Percentiles rank a stretch among this genome's conserved stretches.
phyloP scores from a whole-genome alignment of 2,797 vertebrate species.

The Ptychadena robeensis region DNA sequence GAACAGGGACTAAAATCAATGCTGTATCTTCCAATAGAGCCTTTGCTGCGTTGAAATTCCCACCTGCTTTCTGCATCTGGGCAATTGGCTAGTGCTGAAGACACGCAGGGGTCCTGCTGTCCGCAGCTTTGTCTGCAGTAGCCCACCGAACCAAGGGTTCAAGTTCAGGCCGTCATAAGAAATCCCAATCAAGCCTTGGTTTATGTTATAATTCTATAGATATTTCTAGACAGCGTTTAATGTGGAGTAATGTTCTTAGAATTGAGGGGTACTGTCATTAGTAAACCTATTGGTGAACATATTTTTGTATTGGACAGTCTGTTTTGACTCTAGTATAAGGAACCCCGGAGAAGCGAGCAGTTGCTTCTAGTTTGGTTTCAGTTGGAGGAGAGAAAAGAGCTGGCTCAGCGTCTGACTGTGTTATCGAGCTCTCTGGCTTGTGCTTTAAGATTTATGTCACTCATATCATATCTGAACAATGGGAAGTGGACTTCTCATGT shows the following conservation, averaged over 20 bases:
- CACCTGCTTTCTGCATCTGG: slow-evolving; percentile 72
- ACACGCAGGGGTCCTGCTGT: slow-evolving; percentile 66
- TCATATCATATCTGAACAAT: slow-evolving; percentile 26
- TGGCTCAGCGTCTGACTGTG: slow-evolving; percentile 53
- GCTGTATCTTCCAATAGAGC: slow-evolving; percentile 70
- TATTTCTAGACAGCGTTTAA: neutral
- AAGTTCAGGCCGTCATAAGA: neutral
- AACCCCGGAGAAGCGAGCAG: slow-evolving; percentile 21
- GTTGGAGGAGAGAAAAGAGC: slow-evolving; percentile 36
- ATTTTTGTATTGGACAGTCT: neutral
- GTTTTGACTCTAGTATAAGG: neutral
- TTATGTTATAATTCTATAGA: neutral
- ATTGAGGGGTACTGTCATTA: neutral
- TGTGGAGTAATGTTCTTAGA: neutral
- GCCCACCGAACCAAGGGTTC: neutral
- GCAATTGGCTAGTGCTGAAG: slow-evolving; percentile 72
- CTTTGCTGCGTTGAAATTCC: slow-evolving; percentile 71
- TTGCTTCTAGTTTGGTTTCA: slow-evolving; percentile 51
- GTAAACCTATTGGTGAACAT: neutral
- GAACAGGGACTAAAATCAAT: slow-evolving; percentile 72
- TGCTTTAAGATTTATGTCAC: slow-evolving; percentile 44
- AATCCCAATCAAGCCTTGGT: neutral
- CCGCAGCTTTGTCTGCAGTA: slow-evolving; percentile 33
- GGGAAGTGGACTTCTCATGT: slow-evolving; percentile 22
- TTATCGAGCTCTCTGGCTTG: slow-evolving; percentile 26